These are phyloP conservation scores for Zaprionus vittiger DNA, from an alignment of 1,140 invertebrate species.

Conservation along the genomic window DNA sequence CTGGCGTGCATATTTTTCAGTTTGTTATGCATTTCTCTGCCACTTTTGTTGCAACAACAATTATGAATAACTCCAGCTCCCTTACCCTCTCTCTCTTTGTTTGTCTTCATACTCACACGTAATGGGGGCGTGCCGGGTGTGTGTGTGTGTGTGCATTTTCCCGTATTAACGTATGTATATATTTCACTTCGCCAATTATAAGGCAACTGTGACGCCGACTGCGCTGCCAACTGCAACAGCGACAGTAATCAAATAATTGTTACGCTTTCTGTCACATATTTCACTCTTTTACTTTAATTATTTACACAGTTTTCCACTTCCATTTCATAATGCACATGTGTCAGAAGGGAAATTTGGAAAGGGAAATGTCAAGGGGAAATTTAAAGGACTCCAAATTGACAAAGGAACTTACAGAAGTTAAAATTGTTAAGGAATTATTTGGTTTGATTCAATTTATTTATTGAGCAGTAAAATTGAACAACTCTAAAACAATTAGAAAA, in stretches of 20 bases:
- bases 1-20: conserved; percentile 79
- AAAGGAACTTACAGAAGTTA: background rate
- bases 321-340: conserved; percentile 11
- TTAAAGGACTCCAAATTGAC: background rate
- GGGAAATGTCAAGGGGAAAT: background rate
- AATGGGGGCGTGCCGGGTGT: conserved; percentile 52
- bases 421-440: conserved; percentile 1
- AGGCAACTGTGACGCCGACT: conserved; percentile 52
- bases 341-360: background rate
- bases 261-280: conserved; percentile 67
- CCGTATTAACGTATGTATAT: conserved; percentile 46
- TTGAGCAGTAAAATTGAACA: background rate
- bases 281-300: conserved; percentile 70
- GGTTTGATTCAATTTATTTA: background rate
- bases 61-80: conserved; percentile 75
- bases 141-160: conserved; percentile 19
- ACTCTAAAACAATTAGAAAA: background rate
- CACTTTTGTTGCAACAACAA: conserved; percentile 78
- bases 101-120: conserved; percentile 39
- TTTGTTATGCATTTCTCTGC: conserved; percentile 79
- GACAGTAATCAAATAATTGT: conserved; percentile 84
- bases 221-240: conserved; percentile 35
- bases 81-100: background rate
- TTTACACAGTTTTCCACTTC: conserved; percentile 62
- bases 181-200: conserved; percentile 76